phyloP scores from a whole-genome alignment of 2,113 vertebrate species.

The Alosa alosa region DNA sequence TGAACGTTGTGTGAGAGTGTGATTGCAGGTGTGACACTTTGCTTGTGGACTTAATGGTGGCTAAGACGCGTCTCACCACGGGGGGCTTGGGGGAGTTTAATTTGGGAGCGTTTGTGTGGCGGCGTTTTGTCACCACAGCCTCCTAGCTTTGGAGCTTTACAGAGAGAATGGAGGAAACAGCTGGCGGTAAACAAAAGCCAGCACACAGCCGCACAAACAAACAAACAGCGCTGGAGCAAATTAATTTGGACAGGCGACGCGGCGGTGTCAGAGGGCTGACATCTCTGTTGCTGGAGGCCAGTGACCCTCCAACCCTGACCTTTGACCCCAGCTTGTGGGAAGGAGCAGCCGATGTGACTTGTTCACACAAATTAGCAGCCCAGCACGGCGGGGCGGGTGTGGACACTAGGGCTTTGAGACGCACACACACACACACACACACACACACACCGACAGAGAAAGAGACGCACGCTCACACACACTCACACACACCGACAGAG shows the following conservation, averaged over 20 bases:
- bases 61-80: no score
- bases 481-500: no score
- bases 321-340: neutral
- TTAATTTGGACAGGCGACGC: neutral
- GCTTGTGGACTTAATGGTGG: neutral
- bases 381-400: conserved; percentile 47
- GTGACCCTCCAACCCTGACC: conserved; percentile 42
- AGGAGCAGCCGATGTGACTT: conserved; percentile 39
- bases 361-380: conserved; percentile 39
- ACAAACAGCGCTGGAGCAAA: neutral
- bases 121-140: neutral
- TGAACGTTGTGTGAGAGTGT: neutral
- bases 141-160: neutral
- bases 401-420: conserved; percentile 61
- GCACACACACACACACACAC: conserved; percentile 57
- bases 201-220: conserved; percentile 7
- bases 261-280: conserved; percentile 13
- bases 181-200: neutral
- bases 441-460: neutral
- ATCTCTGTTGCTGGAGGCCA: conserved; percentile 37
- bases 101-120: neutral
- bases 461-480: no score
- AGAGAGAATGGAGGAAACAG: neutral
- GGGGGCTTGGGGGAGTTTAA: neutral
- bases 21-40: neutral